phyloP scores from a whole-genome alignment of 2,113 vertebrate species.

The Calyptommatus sinebrachiatus region DNA sequence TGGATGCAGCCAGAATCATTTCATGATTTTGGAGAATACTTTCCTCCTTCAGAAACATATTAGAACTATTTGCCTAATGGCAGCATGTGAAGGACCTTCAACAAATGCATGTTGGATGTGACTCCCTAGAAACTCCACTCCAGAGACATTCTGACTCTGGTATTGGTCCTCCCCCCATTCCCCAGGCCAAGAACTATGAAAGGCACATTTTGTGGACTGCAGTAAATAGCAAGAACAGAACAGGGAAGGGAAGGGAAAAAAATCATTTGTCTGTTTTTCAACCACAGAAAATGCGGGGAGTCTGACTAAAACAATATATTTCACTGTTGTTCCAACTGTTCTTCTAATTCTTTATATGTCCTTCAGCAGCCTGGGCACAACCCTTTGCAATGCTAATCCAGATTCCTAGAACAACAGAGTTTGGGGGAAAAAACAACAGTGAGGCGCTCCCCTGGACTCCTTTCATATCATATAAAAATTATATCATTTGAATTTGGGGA shows the following conservation, averaged over 20 bases:
- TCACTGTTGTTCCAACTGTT: neutral
- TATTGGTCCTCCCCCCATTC: no score
- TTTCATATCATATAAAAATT: neutral
- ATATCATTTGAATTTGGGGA: conserved; percentile 4
- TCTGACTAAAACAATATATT: neutral
- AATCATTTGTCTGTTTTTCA: neutral
- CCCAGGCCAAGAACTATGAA: neutral
- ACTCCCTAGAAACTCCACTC: no score
- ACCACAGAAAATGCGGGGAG: neutral
- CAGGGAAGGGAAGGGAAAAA: neutral
- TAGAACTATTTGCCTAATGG: no score
- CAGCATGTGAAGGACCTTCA: no score
- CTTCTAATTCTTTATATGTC: neutral
- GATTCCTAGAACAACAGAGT: neutral
- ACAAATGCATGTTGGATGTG: no score
- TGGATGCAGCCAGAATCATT: no score
- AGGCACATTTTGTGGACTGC: neutral
- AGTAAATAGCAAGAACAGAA: neutral
- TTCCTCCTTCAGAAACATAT: no score
- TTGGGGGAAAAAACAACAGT: conserved; percentile 18
- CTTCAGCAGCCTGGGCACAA: neutral
- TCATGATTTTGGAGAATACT: no score
- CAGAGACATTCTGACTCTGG: no score
- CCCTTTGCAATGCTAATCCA: neutral
- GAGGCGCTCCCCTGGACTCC: conserved; percentile 5